phyloP scores from a whole-genome alignment of 2,888 invertebrate genomes.

The Noctua janthe region DNA sequence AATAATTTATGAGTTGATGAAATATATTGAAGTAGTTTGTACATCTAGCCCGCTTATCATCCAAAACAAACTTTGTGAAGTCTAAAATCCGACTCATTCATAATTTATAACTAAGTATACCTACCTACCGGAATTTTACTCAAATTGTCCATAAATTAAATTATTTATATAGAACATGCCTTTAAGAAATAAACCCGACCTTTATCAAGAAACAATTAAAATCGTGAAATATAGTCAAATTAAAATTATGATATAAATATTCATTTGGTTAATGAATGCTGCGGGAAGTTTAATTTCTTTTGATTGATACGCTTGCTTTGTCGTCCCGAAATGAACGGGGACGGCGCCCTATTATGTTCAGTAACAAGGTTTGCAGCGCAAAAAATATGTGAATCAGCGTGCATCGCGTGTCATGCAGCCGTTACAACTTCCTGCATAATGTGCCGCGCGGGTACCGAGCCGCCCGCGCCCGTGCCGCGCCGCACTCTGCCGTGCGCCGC shows the following conservation, averaged over 20 bases:
- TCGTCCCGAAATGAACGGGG: conserved; percentile 37
- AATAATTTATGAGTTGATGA: conserved; percentile 62
- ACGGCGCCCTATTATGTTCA: conserved; percentile 39
- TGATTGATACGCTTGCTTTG: conserved; percentile 56
- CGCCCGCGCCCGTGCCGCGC: conserved; percentile 18
- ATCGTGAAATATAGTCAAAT: conserved; percentile 42
- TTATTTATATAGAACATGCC: conserved; percentile 46
- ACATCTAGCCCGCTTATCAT: conserved; percentile 39
- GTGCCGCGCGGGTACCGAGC: conserved; percentile 69
- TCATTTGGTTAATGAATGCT: conserved; percentile 49
- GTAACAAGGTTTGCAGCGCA: conserved; percentile 56
- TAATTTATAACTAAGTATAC: conserved; percentile 41
- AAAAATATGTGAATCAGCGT: conserved; percentile 65
- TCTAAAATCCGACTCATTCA: conserved; percentile 53
- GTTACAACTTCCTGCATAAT: conserved; percentile 71
- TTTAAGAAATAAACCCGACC: conserved; percentile 26
- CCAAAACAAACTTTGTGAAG: conserved; percentile 52
- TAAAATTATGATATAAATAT: conserved; percentile 58
- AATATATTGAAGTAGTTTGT: conserved; percentile 53
- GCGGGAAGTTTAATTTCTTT: conserved; percentile 48
- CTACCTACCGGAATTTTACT: conserved; percentile 25
- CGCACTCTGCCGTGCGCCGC: conserved; percentile 30
- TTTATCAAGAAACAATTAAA: conserved; percentile 53
- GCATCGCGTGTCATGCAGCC: conserved; percentile 70
- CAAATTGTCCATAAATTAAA: conserved; percentile 39